Evolutionary conservation across 2,888 invertebrate species (phyloP).

Genomic region (Drosophila borborema): DNA sequence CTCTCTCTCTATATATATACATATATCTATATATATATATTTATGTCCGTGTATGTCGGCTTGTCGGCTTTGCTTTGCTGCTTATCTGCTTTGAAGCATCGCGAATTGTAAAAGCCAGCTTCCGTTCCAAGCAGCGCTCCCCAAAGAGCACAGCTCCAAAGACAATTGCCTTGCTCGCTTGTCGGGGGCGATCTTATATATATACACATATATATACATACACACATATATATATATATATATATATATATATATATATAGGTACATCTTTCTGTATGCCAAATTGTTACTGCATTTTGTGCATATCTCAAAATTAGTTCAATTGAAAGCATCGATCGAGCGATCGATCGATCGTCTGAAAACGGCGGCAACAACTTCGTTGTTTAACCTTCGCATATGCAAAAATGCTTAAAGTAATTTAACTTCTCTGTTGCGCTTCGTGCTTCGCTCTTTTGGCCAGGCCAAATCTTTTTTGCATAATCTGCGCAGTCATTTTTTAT

Average conservation of each 20-base stretch:
- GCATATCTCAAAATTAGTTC: constrained; percentile 77
- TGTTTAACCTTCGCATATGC: constrained; percentile 38
- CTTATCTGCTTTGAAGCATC: constrained; percentile 61
- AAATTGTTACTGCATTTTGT: constrained; percentile 49
- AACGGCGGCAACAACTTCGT: constrained; percentile 60
- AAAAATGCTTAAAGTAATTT: constrained; percentile 65
- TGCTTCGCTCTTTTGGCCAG: neutral
- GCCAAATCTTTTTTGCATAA: constrained; percentile 63
- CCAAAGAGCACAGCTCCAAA: constrained; percentile 14
- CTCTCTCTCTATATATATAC: too few species aligned
- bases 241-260: too few species aligned
- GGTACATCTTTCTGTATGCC: too few species aligned
- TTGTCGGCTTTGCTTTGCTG: constrained; percentile 25
- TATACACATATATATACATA: too few species aligned
- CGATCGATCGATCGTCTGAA: constrained; percentile 63
- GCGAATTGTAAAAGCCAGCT: constrained; percentile 60
- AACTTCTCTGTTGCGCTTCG: constrained; percentile 24
- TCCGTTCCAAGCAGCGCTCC: constrained; percentile 58
- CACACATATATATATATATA: too few species aligned
- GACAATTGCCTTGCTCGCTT: constrained; percentile 13
- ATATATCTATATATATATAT: neutral
- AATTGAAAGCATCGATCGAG: constrained; percentile 56
- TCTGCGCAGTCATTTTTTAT: constrained; percentile 20
- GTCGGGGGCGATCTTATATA: constrained; percentile 64
- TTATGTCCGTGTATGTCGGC: neutral